Evolutionary conservation across 2,797 vertebrate species (phyloP).

Genomic region (Merluccius polli): DNA sequence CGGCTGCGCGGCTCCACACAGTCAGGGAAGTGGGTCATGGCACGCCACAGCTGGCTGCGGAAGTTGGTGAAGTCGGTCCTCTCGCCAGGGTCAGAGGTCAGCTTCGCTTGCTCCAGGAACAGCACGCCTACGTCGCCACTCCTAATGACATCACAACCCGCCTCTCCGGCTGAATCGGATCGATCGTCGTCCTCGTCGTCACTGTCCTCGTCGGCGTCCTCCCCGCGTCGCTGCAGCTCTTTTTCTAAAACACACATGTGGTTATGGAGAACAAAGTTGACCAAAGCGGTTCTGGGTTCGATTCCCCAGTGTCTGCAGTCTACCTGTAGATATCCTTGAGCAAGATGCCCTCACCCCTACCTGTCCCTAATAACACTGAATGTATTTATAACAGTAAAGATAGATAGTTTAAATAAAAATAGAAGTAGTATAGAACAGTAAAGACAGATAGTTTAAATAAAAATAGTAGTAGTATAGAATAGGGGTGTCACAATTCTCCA

Average conservation of each 20-base stretch:
- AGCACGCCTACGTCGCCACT: conserved; percentile 73
- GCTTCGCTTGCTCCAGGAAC: conserved; percentile 76
- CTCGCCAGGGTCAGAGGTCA: conserved; percentile 65
- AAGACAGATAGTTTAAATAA: too few species aligned
- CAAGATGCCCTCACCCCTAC: neutral
- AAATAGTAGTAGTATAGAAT: too few species aligned
- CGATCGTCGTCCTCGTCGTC: conserved; percentile 13
- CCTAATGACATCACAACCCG: conserved; percentile 66
- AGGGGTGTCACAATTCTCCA: too few species aligned
- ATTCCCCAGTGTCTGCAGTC: too few species aligned
- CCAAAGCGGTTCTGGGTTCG: neutral
- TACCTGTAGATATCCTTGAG: neutral
- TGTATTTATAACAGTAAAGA: too few species aligned
- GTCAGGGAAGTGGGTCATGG: conserved; percentile 85
- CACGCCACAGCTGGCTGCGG: conserved; percentile 86
- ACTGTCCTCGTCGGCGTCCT: conserved; percentile 48
- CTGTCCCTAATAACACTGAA: neutral
- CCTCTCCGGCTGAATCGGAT: conserved; percentile 21
- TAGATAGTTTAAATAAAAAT: too few species aligned
- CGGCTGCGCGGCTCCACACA: conserved; percentile 88
- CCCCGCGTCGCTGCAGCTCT: conserved; percentile 71
- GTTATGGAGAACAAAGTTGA: neutral
- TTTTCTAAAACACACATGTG: conserved; percentile 70
- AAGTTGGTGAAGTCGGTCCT: conserved; percentile 92
- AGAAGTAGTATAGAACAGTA: too few species aligned